Base-by-base conservation (phyloP, 1,140 invertebrate genomes). In the Thalassaphorura encarpata region DNA sequence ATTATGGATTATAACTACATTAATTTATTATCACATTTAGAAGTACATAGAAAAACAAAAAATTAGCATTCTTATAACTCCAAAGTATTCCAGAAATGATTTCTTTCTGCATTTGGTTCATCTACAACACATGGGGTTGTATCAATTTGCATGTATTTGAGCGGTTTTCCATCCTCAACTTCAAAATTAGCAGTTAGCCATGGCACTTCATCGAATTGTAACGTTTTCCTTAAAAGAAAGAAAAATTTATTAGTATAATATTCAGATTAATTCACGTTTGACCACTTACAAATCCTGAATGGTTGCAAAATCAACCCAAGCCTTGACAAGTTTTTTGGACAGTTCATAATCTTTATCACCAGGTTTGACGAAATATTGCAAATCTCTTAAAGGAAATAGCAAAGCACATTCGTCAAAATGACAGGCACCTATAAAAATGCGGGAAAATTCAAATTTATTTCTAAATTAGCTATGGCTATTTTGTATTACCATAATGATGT, bases 231-330 rank as follows among this genome's bases (percentile, higher is more conserved):
- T 23, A 6, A 42, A 52, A 42, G n/a, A 8, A 1, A 42, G 16
- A 52, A 8, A 13, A 18, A 3, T 16, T 3, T n/a, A n/a, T 42
- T 16, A 19, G 31, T 2, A 1, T 23, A 16, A 27, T 36, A 28
- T 4, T n/a, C 2, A 29, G 39, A 19, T 16, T 11, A 6, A 40
- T 28, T 41, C 27, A 21, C 16, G n/a, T 51, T 1, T n/a, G 33
- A n/a, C 24, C 29, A 3, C 3, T 29, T 4, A n/a, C 21, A 45
- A 29, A 45, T 41, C 11, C 6, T 27, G 18, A 29, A 36, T 45
- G 27, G 43, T 52, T 3, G 59, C 59, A 39, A 61, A 57, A 15
- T 46, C 33, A 23, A 61, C 60, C 51, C 50, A 57, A 15, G 50
- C 49, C 21, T 54, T 56, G 0, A 57, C 55, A 13, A 61, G 18